Conservation (phyloP, 2,888 invertebrate genomes). For the Ptilodon capucinus region DNA sequence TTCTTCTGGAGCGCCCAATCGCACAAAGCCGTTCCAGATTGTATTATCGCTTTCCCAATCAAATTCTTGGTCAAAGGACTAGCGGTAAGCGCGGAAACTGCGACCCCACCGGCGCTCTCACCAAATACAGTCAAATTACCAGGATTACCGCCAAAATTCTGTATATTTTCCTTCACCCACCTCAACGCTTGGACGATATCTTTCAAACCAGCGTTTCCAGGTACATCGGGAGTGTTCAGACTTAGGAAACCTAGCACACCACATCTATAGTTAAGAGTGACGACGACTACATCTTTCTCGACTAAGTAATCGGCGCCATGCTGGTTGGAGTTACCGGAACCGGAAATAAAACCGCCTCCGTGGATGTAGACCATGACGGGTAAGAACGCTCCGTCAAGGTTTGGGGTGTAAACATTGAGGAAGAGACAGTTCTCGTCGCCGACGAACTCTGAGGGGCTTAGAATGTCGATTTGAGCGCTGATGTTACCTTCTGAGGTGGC, state of each 20-base stretch:
- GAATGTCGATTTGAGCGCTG: constrained; percentile 81
- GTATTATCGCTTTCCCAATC: constrained; percentile 65
- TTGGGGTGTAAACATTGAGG: constrained; percentile 86
- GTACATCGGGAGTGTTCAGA: constrained; percentile 70
- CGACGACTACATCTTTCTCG: constrained; percentile 81
- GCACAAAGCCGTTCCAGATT: constrained; percentile 60
- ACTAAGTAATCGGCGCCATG: constrained; percentile 80
- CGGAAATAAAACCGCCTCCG: constrained; percentile 78
- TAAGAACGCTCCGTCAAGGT: constrained; percentile 69
- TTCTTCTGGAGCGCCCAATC: constrained; percentile 50
- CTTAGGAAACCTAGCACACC: constrained; percentile 71
- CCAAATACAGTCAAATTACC: constrained; percentile 71
- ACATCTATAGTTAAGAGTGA: constrained; percentile 81
- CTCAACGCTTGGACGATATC: constrained; percentile 65
- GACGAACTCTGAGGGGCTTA: constrained; percentile 56
- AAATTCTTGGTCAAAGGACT: constrained; percentile 62
- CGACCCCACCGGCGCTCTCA: constrained; percentile 61
- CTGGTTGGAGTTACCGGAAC: constrained; percentile 74
- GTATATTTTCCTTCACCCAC: constrained; percentile 71
- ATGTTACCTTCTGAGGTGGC: constrained; percentile 84
- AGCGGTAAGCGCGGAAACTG: constrained; percentile 57
- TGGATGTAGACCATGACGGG: constrained; percentile 84
- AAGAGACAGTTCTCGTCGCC: constrained; percentile 87
- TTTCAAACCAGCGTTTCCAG: constrained; percentile 73
- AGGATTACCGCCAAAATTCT: constrained; percentile 69